Conservation (phyloP, 1,140 invertebrate species). For the Hylaeus volcanicus region DNA sequence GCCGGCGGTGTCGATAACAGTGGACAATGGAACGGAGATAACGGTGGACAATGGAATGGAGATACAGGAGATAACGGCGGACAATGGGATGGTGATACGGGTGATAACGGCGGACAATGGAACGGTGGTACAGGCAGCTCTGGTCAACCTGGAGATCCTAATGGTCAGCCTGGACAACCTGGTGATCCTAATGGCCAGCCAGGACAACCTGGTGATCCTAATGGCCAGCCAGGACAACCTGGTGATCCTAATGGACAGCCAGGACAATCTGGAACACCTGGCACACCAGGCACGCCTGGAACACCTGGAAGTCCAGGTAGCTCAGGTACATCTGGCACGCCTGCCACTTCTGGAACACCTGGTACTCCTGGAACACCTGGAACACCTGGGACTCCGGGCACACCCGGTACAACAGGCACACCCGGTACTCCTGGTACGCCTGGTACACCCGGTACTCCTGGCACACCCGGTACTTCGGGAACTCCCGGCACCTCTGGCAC, state of each 20-base stretch:
- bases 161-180: conserved; percentile 22
- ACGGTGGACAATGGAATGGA: conserved; percentile 44
- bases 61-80: conserved; percentile 39
- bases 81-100: conserved; percentile 55
- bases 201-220: conserved; percentile 78
- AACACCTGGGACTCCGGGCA: conserved; percentile 24
- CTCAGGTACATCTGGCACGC: background rate
- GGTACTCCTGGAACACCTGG: background rate
- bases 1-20: conserved; percentile 17
- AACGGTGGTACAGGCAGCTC: conserved; percentile 63
- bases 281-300: conserved; percentile 5
- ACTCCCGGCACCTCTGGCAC: conserved; percentile 83
- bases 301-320: conserved; percentile 20
- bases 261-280: conserved; percentile 77
- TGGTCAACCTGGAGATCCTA: conserved; percentile 61
- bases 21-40: conserved; percentile 51
- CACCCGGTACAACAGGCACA: conserved; percentile 10
- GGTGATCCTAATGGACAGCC: conserved; percentile 82
- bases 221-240: conserved; percentile 79
- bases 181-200: conserved; percentile 78
- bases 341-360: conserved; percentile 39
- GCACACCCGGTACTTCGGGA: conserved; percentile 78
- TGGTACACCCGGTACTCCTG: background rate
- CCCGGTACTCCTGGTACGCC: background rate
- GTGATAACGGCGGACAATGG: conserved; percentile 52